phyloP scores from a whole-genome alignment of 1,140 invertebrate species.

The Marisa cornuarietis region DNA sequence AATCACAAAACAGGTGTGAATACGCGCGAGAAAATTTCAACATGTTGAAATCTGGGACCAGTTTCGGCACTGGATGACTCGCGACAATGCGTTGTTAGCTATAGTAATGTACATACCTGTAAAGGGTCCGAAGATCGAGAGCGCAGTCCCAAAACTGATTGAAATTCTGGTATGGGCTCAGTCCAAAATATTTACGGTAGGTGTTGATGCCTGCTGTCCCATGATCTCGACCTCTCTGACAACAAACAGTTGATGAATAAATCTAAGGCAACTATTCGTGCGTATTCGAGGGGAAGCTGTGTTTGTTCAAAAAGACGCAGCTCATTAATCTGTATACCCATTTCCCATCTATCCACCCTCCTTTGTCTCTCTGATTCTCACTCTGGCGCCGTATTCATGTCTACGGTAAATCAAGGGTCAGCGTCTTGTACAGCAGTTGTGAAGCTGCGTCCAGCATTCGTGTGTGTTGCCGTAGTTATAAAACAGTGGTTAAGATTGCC shows the following conservation, averaged over 20 bases:
- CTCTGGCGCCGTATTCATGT: too few species aligned
- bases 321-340: neutral
- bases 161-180: neutral
- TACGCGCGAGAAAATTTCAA: too few species aligned
- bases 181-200: conserved; percentile 6
- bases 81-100: neutral
- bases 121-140: neutral
- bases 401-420: too few species aligned
- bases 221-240: conserved; percentile 26
- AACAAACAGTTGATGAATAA: neutral
- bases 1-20: neutral
- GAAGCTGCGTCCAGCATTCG: too few species aligned
- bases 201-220: conserved; percentile 15
- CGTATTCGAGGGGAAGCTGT: neutral
- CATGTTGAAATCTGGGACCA: neutral
- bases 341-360: neutral
- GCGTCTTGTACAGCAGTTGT: too few species aligned
- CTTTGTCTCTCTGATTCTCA: too few species aligned
- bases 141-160: conserved; percentile 9
- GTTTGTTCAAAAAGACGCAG: neutral
- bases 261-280: neutral
- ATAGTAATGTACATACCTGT: neutral
- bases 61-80: neutral
- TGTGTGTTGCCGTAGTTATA: too few species aligned
- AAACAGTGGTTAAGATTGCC: too few species aligned